Evolutionary conservation across 2,888 invertebrate species (phyloP), one percentile per base, ranked within the genome.

Genomic region (Euzophera pinguis): DNA sequence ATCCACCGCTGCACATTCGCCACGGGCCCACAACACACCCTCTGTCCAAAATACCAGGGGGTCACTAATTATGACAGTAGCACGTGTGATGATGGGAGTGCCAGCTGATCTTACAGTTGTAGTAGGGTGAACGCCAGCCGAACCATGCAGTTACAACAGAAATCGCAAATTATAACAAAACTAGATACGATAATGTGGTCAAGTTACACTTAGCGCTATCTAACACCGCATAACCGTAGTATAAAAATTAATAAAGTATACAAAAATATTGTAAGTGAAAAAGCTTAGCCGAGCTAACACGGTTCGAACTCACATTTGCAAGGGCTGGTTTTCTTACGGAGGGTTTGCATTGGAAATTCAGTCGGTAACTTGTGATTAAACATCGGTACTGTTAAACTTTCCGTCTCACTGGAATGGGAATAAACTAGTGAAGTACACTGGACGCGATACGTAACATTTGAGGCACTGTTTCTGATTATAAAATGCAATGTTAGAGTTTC

Each of bases 241-340:
- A 73, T 67, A 59, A 63, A 62, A 62, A 59, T 65, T 69, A 71
- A 64, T 65, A 66, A 68, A 65, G 62, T 62, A 65, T 59, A 60
- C 64, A 56, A 67, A 64, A 72, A 70, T 60, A 63, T 64, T 59
- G 57, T 65, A 64, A 61, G 63, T 56, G 60, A 61, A 65, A 58
- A 70, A 73, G 69, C 72, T 65, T 63, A 65, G 60, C 65, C 65
- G 63, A 71, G 61, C 68, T 71, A 69, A 67, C 69, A 75, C 67
- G 69, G 63, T 64, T 64, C 65, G 68, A 68, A 96, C 96, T 97
- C 92, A 97, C 97, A 96, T 93, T 97, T 97, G 91, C 96, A 94
- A 83, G 97, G 97, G 91, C 97, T 97, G 81, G 96, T 96, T 93
- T 96, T 96, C 92, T 97, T 96, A 85, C 97, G 93, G 88, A 97